phyloP scores from a whole-genome alignment of 2,797 vertebrate genomes.

The Morelia viridis region DNA sequence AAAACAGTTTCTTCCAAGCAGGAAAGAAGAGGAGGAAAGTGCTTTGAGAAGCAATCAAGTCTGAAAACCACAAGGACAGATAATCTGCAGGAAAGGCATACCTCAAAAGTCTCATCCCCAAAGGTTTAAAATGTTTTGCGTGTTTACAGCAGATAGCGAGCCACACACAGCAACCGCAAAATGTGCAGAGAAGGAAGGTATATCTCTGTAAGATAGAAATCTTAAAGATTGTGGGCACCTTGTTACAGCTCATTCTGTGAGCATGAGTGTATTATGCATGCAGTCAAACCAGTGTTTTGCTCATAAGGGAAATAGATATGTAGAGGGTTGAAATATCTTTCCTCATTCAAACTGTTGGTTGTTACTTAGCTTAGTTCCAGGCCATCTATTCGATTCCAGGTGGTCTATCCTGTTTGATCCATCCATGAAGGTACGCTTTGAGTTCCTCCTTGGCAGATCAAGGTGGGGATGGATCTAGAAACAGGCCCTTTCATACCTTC shows the following conservation, averaged over 20 bases:
- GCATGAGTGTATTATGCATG: not conserved
- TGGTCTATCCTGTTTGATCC: not conserved
- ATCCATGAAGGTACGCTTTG: not conserved
- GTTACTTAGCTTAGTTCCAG: not conserved
- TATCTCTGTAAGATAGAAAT: not conserved
- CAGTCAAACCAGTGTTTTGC: not conserved
- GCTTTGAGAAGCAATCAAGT: slow-evolving; percentile 29
- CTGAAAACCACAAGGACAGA: slow-evolving; percentile 20
- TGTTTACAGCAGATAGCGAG: slow-evolving; percentile 25
- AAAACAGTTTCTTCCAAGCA: slow-evolving; percentile 63
- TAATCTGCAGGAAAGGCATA: not conserved
- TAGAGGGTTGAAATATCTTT: not conserved
- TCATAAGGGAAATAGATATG: not conserved
- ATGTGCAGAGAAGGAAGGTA: not conserved
- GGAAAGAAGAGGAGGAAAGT: not conserved
- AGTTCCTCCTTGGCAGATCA: not conserved
- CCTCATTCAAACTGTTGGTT: not conserved
- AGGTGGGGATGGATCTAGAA: not conserved
- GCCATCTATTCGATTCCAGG: not conserved
- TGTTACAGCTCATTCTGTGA: not conserved
- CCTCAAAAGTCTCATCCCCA: not conserved
- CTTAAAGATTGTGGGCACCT: too few species aligned
- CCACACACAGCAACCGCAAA: not conserved
- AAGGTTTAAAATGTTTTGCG: not conserved
- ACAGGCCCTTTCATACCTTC: not conserved